phyloP scores from a whole-genome alignment of 2,888 invertebrate species.

The Oxytorus armatus region DNA sequence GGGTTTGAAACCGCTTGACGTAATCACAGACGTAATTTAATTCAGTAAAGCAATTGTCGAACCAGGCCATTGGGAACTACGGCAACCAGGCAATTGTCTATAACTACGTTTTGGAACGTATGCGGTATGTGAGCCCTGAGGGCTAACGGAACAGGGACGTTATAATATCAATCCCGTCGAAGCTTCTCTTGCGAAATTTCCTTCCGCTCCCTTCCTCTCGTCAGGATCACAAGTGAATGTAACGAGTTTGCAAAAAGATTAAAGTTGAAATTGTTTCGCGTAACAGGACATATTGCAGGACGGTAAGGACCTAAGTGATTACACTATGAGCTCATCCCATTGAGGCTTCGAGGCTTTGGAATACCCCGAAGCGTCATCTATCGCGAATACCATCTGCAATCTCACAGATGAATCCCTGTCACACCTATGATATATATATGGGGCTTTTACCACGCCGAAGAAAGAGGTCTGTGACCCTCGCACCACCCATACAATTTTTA shows the following conservation, averaged over 20 bases:
- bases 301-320: constrained; percentile 38
- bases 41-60: background rate
- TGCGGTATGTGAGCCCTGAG: background rate
- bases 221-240: constrained; percentile 73
- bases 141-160: constrained; percentile 21
- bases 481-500: no score
- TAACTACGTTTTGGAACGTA: background rate
- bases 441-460: no score
- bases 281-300: constrained; percentile 17
- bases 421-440: no score
- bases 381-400: constrained; percentile 32
- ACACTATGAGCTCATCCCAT: constrained; percentile 31
- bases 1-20: no score
- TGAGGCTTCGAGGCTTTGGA: constrained; percentile 12
- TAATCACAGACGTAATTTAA: background rate
- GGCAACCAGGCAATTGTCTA: background rate
- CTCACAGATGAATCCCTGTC: no score
- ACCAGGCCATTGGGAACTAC: background rate
- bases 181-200: constrained; percentile 31
- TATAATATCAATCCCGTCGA: constrained; percentile 37
- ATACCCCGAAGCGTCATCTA: background rate
- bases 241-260: constrained; percentile 73
- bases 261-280: constrained; percentile 66
- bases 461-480: no score
- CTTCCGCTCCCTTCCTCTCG: constrained; percentile 35